Percentiles rank a stretch among this genome's conserved stretches.
phyloP scores from a whole-genome alignment of 2,888 invertebrate species.

The Carterocephalus palaemon region DNA sequence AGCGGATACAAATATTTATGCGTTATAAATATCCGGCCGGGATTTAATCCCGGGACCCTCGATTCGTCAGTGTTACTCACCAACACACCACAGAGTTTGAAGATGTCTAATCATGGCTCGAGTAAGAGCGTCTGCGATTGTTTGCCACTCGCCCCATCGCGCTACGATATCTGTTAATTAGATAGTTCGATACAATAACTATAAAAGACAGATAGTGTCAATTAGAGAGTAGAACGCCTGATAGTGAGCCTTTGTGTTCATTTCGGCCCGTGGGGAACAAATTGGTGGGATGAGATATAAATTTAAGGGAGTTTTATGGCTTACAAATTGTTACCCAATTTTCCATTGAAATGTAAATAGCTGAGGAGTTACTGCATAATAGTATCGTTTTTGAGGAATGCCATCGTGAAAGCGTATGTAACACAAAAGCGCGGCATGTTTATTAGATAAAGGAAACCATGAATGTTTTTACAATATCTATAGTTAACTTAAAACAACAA shows the following conservation, averaged over 20 bases:
- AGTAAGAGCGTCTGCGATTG: constrained; percentile 48
- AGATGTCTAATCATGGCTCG: constrained; percentile 35
- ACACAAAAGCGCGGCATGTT: too few relatives aligned
- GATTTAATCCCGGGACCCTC: too few relatives aligned
- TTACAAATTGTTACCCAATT: constrained; percentile 47
- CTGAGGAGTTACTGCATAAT: constrained; percentile 28
- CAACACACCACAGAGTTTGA: too few relatives aligned
- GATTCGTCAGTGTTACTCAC: too few relatives aligned
- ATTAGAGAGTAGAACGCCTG: constrained; percentile 45
- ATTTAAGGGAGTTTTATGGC: constrained; percentile 45
- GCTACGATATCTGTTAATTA: constrained; percentile 60
- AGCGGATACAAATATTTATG: too few relatives aligned
- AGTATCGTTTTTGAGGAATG: constrained; percentile 8
- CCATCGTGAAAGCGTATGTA: too few relatives aligned
- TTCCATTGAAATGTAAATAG: constrained; percentile 17
- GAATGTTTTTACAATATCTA: too few relatives aligned
- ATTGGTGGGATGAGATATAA: constrained; percentile 51
- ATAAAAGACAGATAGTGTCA: constrained; percentile 63
- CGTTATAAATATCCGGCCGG: too few relatives aligned
- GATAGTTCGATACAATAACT: constrained; percentile 54
- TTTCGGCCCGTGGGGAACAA: constrained; percentile 46
- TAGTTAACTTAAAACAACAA: too few relatives aligned
- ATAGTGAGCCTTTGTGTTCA: constrained; percentile 46
- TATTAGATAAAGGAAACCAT: too few relatives aligned
- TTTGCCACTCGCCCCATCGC: constrained; percentile 45